A percentile compares a stretch with the other conserved stretches of the same genome.
Evolutionary conservation across 30 jellyfish, hydroid and myxozoan genomes (phyloP).

Genomic region (Cassiopea xamachana): DNA sequence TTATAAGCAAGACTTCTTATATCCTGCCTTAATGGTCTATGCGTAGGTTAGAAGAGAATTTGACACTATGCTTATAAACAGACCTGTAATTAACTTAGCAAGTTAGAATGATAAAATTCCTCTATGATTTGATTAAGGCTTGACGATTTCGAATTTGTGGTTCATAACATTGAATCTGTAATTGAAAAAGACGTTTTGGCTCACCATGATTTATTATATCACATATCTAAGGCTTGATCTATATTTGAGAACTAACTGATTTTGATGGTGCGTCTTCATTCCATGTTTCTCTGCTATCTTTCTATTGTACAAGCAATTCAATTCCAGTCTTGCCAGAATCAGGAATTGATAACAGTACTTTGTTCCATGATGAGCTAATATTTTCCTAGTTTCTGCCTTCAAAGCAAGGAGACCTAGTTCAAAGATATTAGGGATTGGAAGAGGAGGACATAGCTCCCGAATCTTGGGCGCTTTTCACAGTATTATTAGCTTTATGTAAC

Average conservation of each 20-base stretch:
- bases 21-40: not conserved
- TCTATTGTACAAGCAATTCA: not conserved
- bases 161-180: constrained; percentile 16
- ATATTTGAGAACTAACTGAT: not conserved
- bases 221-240: constrained; percentile 9
- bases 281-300: not conserved
- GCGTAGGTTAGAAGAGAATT: constrained; percentile 31
- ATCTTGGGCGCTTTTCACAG: too few relatives aligned
- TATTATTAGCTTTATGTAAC: too few relatives aligned
- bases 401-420: too few relatives aligned
- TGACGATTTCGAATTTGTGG: constrained; percentile 36
- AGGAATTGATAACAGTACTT: not conserved
- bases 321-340: not conserved
- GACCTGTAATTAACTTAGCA: constrained; percentile 15
- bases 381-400: too few relatives aligned
- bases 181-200: constrained; percentile 37
- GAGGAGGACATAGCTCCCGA: too few relatives aligned
- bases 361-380: too few relatives aligned
- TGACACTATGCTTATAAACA: constrained; percentile 17
- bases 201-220: constrained; percentile 38
- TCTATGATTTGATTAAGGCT: constrained; percentile 24
- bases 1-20: not conserved
- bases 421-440: too few relatives aligned
- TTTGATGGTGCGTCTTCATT: not conserved
- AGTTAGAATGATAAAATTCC: constrained; percentile 16